Evolutionary conservation across 2,797 vertebrate species (phyloP).

Genomic region (Danio jaintianensis): DNA sequence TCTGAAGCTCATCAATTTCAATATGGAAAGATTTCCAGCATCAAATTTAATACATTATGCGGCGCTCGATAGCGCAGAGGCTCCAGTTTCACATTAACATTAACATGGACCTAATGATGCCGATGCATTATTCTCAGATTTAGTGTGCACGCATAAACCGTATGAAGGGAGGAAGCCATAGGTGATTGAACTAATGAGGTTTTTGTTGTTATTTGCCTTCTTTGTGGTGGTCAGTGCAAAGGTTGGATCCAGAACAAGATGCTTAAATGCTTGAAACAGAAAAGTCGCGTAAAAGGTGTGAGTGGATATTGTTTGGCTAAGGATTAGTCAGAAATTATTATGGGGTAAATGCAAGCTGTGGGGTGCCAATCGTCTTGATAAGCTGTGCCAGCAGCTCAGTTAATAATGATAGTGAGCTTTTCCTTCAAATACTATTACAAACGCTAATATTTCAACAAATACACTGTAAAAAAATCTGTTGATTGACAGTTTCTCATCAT

Average conservation of each 20-base stretch:
- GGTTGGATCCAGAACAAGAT: no score
- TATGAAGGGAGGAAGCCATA: neutral
- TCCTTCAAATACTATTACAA: neutral
- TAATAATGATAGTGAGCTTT: neutral
- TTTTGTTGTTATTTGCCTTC: neutral
- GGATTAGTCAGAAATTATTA: neutral
- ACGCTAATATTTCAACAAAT: neutral
- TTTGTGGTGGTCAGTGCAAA: no score
- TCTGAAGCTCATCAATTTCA: conserved; percentile 73
- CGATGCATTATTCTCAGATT: conserved; percentile 68
- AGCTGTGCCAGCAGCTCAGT: neutral
- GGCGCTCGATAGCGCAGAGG: conserved; percentile 63
- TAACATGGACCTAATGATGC: conserved; percentile 65
- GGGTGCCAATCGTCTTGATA: neutral
- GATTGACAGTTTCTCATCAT: no score
- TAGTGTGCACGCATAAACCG: conserved; percentile 20
- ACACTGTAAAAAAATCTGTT: neutral
- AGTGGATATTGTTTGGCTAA: neutral
- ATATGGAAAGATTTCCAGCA: conserved; percentile 71
- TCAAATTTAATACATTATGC: conserved; percentile 73
- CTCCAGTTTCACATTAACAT: conserved; percentile 59
- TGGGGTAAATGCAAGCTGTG: neutral
- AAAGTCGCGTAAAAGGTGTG: neutral
- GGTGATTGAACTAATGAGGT: neutral
- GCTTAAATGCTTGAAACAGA: neutral